Percentiles rank a stretch among this genome's conserved stretches.
Conservation (phyloP, 2,113 vertebrate genomes). For the Rynchops niger region DNA sequence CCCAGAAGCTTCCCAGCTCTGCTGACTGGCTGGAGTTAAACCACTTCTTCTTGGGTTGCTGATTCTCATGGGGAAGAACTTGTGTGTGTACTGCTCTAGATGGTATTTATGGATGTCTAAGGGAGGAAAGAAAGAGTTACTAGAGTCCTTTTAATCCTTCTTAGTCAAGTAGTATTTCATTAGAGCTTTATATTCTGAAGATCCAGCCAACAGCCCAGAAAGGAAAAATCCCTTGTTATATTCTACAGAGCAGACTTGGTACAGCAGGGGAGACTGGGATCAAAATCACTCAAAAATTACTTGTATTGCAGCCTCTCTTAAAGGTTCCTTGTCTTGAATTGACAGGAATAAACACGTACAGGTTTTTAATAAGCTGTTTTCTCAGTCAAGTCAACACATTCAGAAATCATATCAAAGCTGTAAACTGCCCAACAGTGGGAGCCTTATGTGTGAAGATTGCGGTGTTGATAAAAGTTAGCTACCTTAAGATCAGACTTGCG, state of each 20-base stretch:
- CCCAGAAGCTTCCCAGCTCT: not conserved
- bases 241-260: not conserved
- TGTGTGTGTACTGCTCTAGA: not conserved
- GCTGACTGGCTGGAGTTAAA: not conserved
- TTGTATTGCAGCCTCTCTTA: not conserved
- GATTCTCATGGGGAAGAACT: not conserved
- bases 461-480: not conserved
- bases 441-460: not conserved
- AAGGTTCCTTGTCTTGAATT: not conserved
- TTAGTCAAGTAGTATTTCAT: not conserved
- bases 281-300: not conserved
- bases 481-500: not conserved
- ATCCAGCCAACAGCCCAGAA: not conserved
- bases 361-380: not conserved
- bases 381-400: not conserved
- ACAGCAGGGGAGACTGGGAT: not conserved
- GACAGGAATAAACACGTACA: not conserved
- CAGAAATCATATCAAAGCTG: not conserved
- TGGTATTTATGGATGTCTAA: not conserved
- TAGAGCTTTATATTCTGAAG: not conserved
- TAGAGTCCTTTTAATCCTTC: not conserved
- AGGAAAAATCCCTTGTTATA: not conserved
- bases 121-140: not conserved
- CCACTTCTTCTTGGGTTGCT: not conserved
- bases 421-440: not conserved